Conservation (phyloP, 2,113 vertebrate species). For the Nerophis ophidion region DNA sequence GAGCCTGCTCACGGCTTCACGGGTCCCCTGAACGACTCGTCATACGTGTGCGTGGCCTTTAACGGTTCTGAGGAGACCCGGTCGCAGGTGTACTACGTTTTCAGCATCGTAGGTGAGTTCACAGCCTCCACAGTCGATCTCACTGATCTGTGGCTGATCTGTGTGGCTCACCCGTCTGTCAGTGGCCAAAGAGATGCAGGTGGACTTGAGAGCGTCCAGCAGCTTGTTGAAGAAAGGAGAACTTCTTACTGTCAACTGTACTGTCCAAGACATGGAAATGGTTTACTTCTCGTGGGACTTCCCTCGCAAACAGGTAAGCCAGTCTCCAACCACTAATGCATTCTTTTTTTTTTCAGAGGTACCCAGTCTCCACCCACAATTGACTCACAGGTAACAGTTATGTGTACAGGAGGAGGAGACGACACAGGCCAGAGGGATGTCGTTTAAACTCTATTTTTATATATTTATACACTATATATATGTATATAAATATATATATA, state of each 20-base stretch:
- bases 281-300: conserved; percentile 84
- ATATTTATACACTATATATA: too few relatives aligned
- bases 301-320: conserved; percentile 77
- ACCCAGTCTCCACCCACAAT: not conserved
- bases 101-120: conserved; percentile 79
- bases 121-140: not conserved
- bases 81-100: conserved; percentile 79
- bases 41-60: conserved; percentile 78
- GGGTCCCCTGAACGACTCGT: conserved; percentile 80
- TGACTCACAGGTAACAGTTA: too few relatives aligned
- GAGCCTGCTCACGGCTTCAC: conserved; percentile 79
- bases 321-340: not conserved
- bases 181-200: conserved; percentile 76
- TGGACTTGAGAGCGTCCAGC: conserved; percentile 76
- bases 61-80: conserved; percentile 67
- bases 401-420: too few relatives aligned
- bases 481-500: too few relatives aligned
- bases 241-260: conserved; percentile 80
- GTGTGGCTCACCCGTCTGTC: not conserved
- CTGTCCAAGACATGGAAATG: conserved; percentile 74
- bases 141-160: not conserved
- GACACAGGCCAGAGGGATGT: too few relatives aligned
- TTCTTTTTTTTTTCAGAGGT: not conserved
- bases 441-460: too few relatives aligned
- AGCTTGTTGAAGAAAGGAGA: conserved; percentile 80